Evolutionary conservation across 1,140 invertebrate genomes (phyloP), one percentile per base, ranked within the genome.

Genomic region (Cotesia glomerata): DNA sequence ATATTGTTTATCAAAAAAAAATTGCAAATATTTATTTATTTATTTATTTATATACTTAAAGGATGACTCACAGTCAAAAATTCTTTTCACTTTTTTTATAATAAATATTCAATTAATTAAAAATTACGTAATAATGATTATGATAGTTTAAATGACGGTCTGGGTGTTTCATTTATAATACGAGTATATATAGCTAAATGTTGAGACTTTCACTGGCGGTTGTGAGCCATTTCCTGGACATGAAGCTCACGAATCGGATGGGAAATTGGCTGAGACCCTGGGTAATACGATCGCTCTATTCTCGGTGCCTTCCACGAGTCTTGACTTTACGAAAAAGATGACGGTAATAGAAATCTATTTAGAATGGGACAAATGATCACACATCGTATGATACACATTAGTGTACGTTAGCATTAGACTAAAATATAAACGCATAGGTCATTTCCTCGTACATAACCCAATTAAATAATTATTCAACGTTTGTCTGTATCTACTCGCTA

Each of bases 391-490:
- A 36, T 62, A 62, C 26, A 62, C 13, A 62, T 26, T 35, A 35
- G 35, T 35, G 13, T 62, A 62, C 13, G 34, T 36, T 13, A 26
- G 76, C 13, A 35, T 36, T 13, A 26, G 76, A 83, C 79, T 77
- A 76, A 74, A 75, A 75, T 54, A 54, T 39, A 54, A 67, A 54
- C 76, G 79, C 81, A 81, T 83, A 84, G 84, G 82, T 81, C 81
- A 84, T 82, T 87, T 87, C 84, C 84, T 86, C 83, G 79, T 86
- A 82, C 82, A 80, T 84, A 87, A 85, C 84, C 85, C 75, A 86
- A 86, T 87, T 87, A 84, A 79, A 73, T 77, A 84, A 86, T 86
- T 86, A 86, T 82, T 84, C 80, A 85, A 86, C 81, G 75, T 78
- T 73, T 76, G 59, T 66, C 39, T 63, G 67, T n/a, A 52, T 69